phyloP scores from a whole-genome alignment of 2,888 invertebrate species.

The Drosophila prolongata region DNA sequence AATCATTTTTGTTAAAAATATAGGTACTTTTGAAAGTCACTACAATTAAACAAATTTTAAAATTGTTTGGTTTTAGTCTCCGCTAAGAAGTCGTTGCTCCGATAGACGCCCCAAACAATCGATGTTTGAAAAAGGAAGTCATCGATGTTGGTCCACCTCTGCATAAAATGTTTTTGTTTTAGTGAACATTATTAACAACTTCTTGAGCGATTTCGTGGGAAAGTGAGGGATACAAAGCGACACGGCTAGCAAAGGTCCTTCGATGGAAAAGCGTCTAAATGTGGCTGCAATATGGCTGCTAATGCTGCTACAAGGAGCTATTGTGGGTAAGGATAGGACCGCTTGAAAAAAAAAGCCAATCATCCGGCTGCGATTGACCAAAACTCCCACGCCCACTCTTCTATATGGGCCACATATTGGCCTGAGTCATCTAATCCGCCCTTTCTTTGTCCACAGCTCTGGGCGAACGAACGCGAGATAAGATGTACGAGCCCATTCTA shows the following conservation, averaged over 20 bases:
- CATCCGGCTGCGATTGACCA: background rate
- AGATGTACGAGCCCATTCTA: conserved; percentile 91
- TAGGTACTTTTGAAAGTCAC: too few species aligned
- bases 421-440: conserved; percentile 49
- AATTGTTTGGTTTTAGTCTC: too few species aligned
- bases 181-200: too few species aligned
- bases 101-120: too few species aligned
- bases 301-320: conserved; percentile 46
- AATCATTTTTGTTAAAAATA: too few species aligned
- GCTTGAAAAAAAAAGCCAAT: background rate
- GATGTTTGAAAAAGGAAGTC: too few species aligned
- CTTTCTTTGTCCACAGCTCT: conserved; percentile 50
- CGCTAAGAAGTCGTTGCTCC: too few species aligned
- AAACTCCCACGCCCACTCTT: conserved; percentile 8
- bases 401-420: background rate
- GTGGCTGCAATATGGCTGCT: conserved; percentile 59
- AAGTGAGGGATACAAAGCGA: background rate
- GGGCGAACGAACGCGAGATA: conserved; percentile 88
- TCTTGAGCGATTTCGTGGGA: background rate
- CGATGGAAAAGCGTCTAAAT: conserved; percentile 56
- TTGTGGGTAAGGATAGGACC: conserved; percentile 47
- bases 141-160: too few species aligned
- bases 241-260: background rate
- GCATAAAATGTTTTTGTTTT: too few species aligned
- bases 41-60: too few species aligned